Base-by-base conservation (phyloP, 2,888 invertebrate genomes). In the Aelia acuminata region DNA sequence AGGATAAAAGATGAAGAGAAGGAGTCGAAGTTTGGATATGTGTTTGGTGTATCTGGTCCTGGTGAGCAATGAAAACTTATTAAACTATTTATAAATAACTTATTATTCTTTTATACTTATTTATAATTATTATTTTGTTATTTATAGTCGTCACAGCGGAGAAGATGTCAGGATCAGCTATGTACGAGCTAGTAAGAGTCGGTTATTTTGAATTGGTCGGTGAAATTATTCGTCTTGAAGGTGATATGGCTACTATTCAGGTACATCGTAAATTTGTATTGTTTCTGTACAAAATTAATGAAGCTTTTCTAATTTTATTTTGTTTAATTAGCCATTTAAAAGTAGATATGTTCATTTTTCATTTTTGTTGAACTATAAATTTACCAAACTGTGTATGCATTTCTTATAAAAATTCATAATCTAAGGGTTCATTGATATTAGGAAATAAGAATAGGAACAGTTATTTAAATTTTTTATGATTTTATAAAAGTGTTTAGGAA, bases 231-330 rank as follows among this genome's bases (percentile, higher is more conserved):
- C 96, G 99, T 93, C 95, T 99, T 90, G 99, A 99, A 94, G 99
- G 99, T 89, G 99, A 99, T 93, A 97, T 98, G 96, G 99, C 99
- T 90, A 99, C 99, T 91, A 99, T 99, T 93, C 99, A 99, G 95
- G 99, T 98, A 94, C 39, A 63, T 63, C 3, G 47, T 20, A 39
- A 43, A 87, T 26, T 85, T 47, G 49, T 43, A 49, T 53, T 85
- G 13, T 70, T 10, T 48, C 18, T 8, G 13, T 80, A 4, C 39
- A 80, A 80, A 22, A 22, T 26, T 57, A 26, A 57, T 57, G 15
- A 57, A 26, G 5, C 8, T 75, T 48, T 20, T 48, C 0, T 43
- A 11, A 53, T 20, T 53, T 63, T 20, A 26, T 84, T 47, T 2
- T 39, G 1, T 1, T 18, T 39, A n/a, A 39, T 84, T n/a, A 31